Evolutionary conservation across 2,113 vertebrate species (phyloP).

Genomic region (Centropristis striata): DNA sequence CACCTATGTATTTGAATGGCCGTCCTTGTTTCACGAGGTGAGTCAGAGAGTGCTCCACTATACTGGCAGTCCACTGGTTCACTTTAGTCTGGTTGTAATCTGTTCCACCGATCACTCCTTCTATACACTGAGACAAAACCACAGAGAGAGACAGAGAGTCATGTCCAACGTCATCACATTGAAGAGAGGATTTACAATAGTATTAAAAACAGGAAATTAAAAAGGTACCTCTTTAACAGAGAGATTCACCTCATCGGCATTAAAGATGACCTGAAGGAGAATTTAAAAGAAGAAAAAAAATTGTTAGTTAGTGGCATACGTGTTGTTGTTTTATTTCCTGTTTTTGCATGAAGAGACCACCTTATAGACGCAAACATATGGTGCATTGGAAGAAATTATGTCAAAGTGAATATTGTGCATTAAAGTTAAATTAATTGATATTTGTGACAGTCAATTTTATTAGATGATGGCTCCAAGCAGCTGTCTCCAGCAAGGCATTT

Average conservation of each 20-base stretch:
- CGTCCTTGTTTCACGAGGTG: conserved; percentile 97
- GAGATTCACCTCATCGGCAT: conserved; percentile 80
- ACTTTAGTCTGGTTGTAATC: conserved; percentile 96
- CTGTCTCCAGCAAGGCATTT: not conserved
- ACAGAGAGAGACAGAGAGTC: conserved; percentile 13
- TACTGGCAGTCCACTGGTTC: conserved; percentile 96
- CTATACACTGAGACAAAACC: conserved; percentile 89
- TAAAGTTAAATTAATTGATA: not conserved
- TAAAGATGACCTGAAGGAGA: conserved; percentile 78
- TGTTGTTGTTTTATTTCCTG: not conserved
- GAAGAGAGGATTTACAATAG: not conserved
- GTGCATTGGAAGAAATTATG: not conserved
- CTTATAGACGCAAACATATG: not conserved
- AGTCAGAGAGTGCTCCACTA: conserved; percentile 93
- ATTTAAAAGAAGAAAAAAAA: not conserved
- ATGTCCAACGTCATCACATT: not conserved
- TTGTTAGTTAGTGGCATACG: not conserved
- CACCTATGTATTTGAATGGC: conserved; percentile 96
- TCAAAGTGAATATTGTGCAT: too few relatives aligned
- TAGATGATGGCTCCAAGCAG: too few relatives aligned
- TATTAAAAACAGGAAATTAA: not conserved
- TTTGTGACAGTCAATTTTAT: too few relatives aligned
- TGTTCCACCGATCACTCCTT: conserved; percentile 91
- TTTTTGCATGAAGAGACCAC: not conserved
- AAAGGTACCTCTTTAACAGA: conserved; percentile 83